These are phyloP conservation scores for Botia kubotai DNA, from an alignment of 2,797 vertebrate genomes.

Conservation along the genomic window DNA sequence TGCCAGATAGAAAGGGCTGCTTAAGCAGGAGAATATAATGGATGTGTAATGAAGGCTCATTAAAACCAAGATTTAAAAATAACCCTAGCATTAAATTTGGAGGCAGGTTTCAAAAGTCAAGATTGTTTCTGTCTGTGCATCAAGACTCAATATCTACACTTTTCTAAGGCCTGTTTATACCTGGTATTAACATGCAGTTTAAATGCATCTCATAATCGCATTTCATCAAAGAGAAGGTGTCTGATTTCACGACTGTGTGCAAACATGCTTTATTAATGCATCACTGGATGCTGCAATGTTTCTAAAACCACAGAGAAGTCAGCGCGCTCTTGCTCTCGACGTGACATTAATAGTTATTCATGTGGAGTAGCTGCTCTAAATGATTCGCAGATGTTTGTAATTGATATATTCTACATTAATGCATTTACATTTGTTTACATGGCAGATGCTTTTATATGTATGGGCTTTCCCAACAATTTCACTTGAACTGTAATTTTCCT, in stretches of 20 bases:
- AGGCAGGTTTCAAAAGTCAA: too few relatives aligned
- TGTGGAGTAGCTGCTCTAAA: neutral
- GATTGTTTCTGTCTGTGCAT: too few relatives aligned
- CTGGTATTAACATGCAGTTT: neutral
- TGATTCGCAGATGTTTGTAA: neutral
- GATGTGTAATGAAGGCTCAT: constrained; percentile 29
- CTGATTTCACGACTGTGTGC: too few relatives aligned
- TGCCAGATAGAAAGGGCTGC: constrained; percentile 9
- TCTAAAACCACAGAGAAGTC: too few relatives aligned
- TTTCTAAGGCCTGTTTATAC: neutral
- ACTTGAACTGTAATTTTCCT: too few relatives aligned
- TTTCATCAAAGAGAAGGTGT: too few relatives aligned
- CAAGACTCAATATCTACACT: neutral
- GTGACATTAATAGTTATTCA: too few relatives aligned
- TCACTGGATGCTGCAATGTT: too few relatives aligned
- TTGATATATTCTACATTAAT: neutral
- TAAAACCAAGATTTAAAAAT: neutral
- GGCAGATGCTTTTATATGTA: too few relatives aligned
- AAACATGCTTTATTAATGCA: too few relatives aligned
- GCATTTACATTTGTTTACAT: neutral
- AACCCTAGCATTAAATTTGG: neutral
- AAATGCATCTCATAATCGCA: neutral
- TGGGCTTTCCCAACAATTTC: too few relatives aligned
- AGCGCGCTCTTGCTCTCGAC: too few relatives aligned
- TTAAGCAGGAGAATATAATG: constrained; percentile 14